Percentiles rank a stretch among this genome's conserved stretches.
Evolutionary conservation across 2,888 invertebrate genomes (phyloP).

Genomic region (Hypselothyrea guttata): DNA sequence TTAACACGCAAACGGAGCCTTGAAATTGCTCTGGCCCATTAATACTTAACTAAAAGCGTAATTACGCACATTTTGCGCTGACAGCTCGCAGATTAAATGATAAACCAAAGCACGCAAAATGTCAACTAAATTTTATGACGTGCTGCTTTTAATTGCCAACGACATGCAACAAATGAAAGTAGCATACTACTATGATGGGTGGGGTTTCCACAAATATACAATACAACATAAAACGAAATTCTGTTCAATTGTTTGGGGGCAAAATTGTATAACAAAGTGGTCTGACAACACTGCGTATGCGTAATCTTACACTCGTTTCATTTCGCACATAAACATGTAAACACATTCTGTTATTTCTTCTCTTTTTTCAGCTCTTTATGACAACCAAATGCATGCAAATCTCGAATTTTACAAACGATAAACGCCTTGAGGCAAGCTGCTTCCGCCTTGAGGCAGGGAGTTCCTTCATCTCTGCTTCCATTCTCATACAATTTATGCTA

Average conservation of each 20-base stretch:
- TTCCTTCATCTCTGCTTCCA: not conserved
- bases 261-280: constrained; percentile 60
- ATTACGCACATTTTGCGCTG: constrained; percentile 42
- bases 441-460: constrained; percentile 20
- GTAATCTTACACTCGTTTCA: constrained; percentile 61
- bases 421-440: constrained; percentile 71
- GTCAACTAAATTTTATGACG: constrained; percentile 35
- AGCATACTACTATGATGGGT: too few species aligned
- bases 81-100: constrained; percentile 52
- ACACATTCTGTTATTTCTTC: constrained; percentile 55
- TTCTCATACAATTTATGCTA: constrained; percentile 62
- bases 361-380: constrained; percentile 49
- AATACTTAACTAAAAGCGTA: constrained; percentile 39
- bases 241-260: not conserved
- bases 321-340: constrained; percentile 66
- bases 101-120: constrained; percentile 29
- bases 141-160: constrained; percentile 47
- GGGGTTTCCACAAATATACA: too few species aligned
- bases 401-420: constrained; percentile 75
- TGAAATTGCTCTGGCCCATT: constrained; percentile 36
- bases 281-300: constrained; percentile 62
- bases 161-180: too few species aligned
- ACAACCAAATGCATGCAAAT: constrained; percentile 75
- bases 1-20: constrained; percentile 4
- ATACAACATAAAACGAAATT: too few species aligned